Percentiles rank a stretch among this genome's conserved stretches.
phyloP scores from a whole-genome alignment of 2,113 vertebrate species.

The Halichoeres trimaculatus region DNA sequence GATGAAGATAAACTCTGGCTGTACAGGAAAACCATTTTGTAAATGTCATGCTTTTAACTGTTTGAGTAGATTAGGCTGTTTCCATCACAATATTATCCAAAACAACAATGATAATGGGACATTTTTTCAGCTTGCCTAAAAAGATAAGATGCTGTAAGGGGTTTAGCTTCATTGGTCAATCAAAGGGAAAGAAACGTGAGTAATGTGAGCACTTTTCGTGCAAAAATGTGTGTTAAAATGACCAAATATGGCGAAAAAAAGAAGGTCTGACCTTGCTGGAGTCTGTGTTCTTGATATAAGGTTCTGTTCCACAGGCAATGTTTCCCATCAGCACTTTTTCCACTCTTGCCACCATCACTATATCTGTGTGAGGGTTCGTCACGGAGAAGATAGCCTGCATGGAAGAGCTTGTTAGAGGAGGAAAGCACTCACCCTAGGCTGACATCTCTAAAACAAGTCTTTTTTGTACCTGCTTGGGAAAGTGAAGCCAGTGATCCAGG shows the following conservation, averaged over 20 bases:
- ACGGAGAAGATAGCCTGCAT: slow-evolving; percentile 94
- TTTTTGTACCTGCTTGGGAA: slow-evolving; percentile 91
- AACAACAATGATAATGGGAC: slow-evolving; percentile 4
- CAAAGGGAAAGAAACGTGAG: not conserved
- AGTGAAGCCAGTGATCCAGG: slow-evolving; percentile 91
- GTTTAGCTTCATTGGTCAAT: slow-evolving; percentile 7
- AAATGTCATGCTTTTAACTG: slow-evolving; percentile 34
- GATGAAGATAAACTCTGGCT: slow-evolving; percentile 57
- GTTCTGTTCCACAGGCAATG: slow-evolving; percentile 91
- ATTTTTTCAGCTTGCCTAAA: not conserved
- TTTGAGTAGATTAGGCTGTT: slow-evolving; percentile 33
- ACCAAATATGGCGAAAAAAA: not conserved
- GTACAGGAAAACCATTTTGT: slow-evolving; percentile 47
- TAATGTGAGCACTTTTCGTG: not conserved
- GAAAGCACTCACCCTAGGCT: not conserved
- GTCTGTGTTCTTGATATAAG: slow-evolving; percentile 97
- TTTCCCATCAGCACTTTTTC: slow-evolving; percentile 97
- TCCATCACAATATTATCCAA: slow-evolving; percentile 15
- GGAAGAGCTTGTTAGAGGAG: slow-evolving; percentile 5
- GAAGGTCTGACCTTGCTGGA: slow-evolving; percentile 90
- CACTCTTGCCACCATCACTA: slow-evolving; percentile 94
- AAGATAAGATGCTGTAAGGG: slow-evolving; percentile 21
- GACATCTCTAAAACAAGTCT: not conserved
- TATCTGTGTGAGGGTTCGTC: slow-evolving; percentile 93
- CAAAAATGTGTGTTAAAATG: not conserved